These are phyloP conservation scores for Alcedo atthis DNA, from an alignment of 2,797 vertebrate genomes.

Conservation along the genomic window DNA sequence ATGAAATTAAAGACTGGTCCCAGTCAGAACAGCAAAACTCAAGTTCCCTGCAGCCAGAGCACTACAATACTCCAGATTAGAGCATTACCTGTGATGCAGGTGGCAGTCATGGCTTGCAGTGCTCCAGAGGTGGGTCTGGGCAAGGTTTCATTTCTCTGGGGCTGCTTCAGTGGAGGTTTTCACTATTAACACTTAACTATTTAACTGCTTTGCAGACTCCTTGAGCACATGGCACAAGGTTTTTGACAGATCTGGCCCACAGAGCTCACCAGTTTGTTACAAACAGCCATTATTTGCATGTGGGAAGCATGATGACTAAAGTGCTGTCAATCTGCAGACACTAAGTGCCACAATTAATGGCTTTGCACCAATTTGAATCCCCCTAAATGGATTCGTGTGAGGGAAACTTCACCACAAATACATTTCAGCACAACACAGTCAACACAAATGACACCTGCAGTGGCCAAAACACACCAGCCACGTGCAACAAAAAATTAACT, in stretches of 20 bases:
- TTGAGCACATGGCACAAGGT: background rate
- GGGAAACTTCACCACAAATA: background rate
- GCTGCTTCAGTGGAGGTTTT: background rate
- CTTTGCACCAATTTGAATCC: background rate
- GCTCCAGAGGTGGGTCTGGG: background rate
- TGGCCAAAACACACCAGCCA: background rate
- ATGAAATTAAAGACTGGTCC: background rate
- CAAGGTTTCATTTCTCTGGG: background rate
- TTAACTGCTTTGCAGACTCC: background rate
- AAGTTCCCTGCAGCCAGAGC: background rate
- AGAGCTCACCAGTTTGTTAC: background rate
- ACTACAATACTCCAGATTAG: background rate
- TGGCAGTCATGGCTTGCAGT: background rate
- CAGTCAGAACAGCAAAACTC: background rate
- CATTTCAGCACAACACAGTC: background rate
- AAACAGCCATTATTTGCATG: background rate
- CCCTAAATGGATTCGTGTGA: background rate
- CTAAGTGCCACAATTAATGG: background rate
- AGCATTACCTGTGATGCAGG: background rate
- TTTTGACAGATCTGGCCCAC: background rate
- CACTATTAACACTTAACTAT: background rate
- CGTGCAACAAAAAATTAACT: background rate
- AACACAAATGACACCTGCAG: background rate
- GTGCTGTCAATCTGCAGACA: background rate
- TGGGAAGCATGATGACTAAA: background rate